Evolutionary conservation across 2,888 invertebrate species (phyloP).

Genomic region (Phortica okadai): DNA sequence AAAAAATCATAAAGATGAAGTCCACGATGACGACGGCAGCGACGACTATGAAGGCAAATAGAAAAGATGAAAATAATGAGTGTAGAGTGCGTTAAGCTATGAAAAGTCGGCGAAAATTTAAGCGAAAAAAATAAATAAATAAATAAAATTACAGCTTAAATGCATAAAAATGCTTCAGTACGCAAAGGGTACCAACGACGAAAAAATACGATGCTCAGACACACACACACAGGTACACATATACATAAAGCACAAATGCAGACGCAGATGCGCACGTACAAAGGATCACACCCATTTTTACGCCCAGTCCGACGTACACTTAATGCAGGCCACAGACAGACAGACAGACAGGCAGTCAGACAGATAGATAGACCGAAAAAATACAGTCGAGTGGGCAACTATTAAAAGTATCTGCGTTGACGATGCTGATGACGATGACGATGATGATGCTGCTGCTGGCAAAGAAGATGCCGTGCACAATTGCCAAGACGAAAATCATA

Average conservation of each 20-base stretch:
- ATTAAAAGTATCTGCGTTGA: neutral
- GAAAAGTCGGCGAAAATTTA: slow-evolving; percentile 37
- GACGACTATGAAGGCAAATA: neutral
- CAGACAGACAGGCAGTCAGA: slow-evolving; percentile 3
- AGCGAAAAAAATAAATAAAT: neutral
- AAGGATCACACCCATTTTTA: neutral
- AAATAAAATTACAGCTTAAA: slow-evolving; percentile 10
- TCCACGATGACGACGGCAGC: neutral
- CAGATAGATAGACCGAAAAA: slow-evolving; percentile 36
- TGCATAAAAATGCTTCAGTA: neutral
- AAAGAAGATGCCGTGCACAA: slow-evolving; percentile 51
- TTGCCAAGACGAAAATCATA: slow-evolving; percentile 48
- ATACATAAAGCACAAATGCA: neutral
- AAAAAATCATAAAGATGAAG: slow-evolving; percentile 29
- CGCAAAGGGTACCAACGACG: neutral
- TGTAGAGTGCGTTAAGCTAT: slow-evolving; percentile 48
- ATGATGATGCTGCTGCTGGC: neutral
- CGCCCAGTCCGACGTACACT: neutral
- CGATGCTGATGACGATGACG: neutral
- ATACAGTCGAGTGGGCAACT: slow-evolving; percentile 7
- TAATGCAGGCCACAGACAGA: slow-evolving; percentile 27
- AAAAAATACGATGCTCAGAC: neutral
- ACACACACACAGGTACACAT: neutral
- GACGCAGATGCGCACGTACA: neutral
- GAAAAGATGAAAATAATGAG: neutral